phyloP scores from a whole-genome alignment of 2,113 vertebrate species.

The Chionodraco myersi region DNA sequence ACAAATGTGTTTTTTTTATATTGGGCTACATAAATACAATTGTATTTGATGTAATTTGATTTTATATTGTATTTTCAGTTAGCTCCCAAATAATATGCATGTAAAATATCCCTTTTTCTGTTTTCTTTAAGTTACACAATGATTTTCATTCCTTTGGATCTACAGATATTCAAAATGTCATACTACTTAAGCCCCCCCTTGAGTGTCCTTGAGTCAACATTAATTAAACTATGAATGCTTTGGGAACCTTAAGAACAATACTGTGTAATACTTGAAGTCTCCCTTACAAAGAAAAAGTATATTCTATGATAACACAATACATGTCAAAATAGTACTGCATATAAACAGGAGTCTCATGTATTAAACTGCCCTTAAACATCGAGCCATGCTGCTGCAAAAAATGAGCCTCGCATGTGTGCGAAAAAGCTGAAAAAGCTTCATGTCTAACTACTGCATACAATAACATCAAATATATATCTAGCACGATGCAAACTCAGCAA shows the following conservation, averaged over 20 bases:
- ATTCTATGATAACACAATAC: no score
- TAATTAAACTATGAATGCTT: background rate
- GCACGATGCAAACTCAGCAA: conserved; percentile 22
- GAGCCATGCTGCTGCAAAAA: conserved; percentile 2
- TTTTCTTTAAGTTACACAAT: background rate
- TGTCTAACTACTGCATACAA: conserved; percentile 23
- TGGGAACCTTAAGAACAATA: no score
- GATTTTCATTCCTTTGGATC: background rate
- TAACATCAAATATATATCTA: conserved; percentile 40
- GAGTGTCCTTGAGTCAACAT: background rate
- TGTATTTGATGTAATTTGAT: no score
- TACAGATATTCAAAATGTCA: background rate
- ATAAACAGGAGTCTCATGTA: background rate
- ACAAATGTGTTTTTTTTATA: no score
- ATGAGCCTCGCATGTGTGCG: background rate
- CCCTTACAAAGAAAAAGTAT: no score
- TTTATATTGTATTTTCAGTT: background rate
- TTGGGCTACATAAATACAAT: no score
- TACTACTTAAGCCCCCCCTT: background rate
- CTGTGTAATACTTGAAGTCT: background rate
- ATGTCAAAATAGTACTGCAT: no score
- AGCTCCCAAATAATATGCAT: background rate
- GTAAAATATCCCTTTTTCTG: background rate
- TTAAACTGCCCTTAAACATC: background rate
- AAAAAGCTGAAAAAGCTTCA: conserved; percentile 9